Evolutionary conservation across 2,113 vertebrate genomes (phyloP), one percentile per base, ranked within the genome.

Genomic region (Amphilophus citrinellus): DNA sequence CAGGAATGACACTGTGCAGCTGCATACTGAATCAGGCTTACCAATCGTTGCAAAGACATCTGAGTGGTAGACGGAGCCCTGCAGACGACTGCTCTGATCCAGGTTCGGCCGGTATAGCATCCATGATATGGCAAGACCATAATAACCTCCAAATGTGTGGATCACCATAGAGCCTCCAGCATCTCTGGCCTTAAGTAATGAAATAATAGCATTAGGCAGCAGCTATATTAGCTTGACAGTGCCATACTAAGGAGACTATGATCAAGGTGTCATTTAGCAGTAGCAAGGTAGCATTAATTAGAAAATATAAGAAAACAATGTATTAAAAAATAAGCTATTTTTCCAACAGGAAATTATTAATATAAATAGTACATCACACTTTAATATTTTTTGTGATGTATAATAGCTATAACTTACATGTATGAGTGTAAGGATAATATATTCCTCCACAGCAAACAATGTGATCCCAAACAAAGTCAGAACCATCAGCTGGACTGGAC

Each of bases 81-180:
- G 96, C 77, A 97, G 93, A 35, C 94, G 94, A 80, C 97, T 97
- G 85, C 96, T 97, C 87, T 97, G 96, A 13, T 97, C 92, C 84
- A 99, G 89, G 80, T 97, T 96, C 61, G 97, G 97, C 32, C 98
- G 96, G 91, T 98, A 98, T 56, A 99, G 97, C 92, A 99, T 91
- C 91, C 97, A 96, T 15, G 98, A 97, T 87, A 99, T 96, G 0
- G 96, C 88, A 24, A 99, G 97, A 66, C 98, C 98, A 89, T 98
- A 99, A 94, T 99, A 99, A 85, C 89, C 98, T 30, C 98, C 98
- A 0, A 99, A 99, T 10, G 96, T 97, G 90, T 99, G 98, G 91
- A 99, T 99, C 80, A 98, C 97, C 98, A 99, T 99, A 87, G 98
- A 99, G 83, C 98, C 98, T 44, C 98, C 98, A 0, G 98, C 97